Evolutionary conservation across 2,113 vertebrate species (phyloP), one percentile per base, ranked within the genome.

Genomic region (Amia ocellicauda): DNA sequence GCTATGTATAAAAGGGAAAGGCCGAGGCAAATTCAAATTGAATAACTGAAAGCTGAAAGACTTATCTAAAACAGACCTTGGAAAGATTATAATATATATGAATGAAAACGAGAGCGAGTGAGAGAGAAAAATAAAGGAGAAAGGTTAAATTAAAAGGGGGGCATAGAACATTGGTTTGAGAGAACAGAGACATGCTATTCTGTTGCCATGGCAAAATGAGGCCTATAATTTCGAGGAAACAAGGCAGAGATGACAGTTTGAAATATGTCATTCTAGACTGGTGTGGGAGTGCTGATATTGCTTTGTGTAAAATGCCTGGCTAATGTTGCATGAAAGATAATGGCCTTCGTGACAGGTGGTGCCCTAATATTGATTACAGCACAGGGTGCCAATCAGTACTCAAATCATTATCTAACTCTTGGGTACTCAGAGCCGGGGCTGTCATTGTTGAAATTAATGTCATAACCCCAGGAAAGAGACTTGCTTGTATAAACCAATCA

Each of bases 301-400:
- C 61, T 63, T 63, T 63, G 61, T 63, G 61, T 63, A 63, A n/a
- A 63, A 41, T 63, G 61, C 41, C 61, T 63, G 61, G 49, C 31
- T 63, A 63, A 63, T 63, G 61, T 63, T 29, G 61, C 61, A 63
- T 63, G 53, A 63, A n/a, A 63, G 61, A 63, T 63, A 63, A 63
- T 63, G 36, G 61, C 61, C 51, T 63, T 63, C 53, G 5, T 63
- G 61, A 63, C 61, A 63, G 61, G 53, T 53, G 53, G 49, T 63
- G 61, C 51, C 61, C 53, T 51, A 63, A 43, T 54, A 63, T 63
- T 63, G 61, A 63, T 63, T 63, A 51, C 61, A 43, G 43, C 43
- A 47, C n/a, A 17, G 43, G 43, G 43, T 47, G 43, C 43, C 43
- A 47, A 47, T 47, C 43, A 47, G 43, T 47, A 47, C 43, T 47